Evolutionary conservation across 2,113 vertebrate species (phyloP).

Genomic region (Platysternon megacephalum): DNA sequence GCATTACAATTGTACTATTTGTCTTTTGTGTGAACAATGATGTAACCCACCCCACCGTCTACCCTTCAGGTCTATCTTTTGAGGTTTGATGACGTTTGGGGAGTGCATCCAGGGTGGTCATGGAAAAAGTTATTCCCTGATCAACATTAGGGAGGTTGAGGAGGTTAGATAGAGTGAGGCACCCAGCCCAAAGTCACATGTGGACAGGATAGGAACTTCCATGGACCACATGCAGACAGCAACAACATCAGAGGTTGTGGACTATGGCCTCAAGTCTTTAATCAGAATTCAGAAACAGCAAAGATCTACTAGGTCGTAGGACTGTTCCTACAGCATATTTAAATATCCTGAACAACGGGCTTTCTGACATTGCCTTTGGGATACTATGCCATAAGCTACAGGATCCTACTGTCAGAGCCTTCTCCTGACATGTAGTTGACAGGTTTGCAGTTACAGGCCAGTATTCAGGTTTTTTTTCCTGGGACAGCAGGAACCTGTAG

Average conservation of each 20-base stretch:
- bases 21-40: no score
- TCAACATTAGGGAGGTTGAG: neutral
- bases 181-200: neutral
- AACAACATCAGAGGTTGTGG: neutral
- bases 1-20: neutral
- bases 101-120: neutral
- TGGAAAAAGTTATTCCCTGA: no score
- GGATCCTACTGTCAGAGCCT: neutral
- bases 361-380: accelerated
- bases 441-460: neutral
- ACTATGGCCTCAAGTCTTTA: neutral
- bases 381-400: neutral
- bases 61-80: accelerated
- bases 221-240: neutral
- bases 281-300: neutral
- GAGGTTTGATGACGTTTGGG: neutral
- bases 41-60: neutral
- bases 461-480: no score
- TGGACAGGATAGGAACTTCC: neutral
- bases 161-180: neutral
- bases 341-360: neutral
- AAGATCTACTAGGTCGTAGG: neutral
- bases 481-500: no score
- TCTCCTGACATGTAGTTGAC: neutral
- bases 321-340: accelerated